Evolutionary conservation across 2,797 vertebrate genomes (phyloP).

Genomic region (Scolopax bukidnonensis): DNA sequence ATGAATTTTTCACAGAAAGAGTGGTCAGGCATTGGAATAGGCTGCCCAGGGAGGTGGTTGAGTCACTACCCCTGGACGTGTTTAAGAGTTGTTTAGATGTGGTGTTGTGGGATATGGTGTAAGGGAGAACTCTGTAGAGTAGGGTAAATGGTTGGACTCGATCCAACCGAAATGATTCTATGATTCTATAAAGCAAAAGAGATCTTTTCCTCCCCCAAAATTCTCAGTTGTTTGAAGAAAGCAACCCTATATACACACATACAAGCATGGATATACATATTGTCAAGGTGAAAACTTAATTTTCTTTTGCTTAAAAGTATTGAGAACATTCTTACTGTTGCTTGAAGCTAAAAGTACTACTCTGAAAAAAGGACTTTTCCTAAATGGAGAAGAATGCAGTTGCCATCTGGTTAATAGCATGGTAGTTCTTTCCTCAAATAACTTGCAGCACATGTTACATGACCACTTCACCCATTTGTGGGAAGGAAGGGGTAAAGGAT

Average conservation of each 20-base stretch:
- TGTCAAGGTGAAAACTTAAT: not conserved
- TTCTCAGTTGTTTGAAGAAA: not conserved
- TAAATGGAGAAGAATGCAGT: not conserved
- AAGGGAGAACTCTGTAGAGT: too few species aligned
- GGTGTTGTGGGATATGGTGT: too few species aligned
- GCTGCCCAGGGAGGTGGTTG: too few species aligned
- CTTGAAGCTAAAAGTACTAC: not conserved
- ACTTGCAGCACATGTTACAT: not conserved
- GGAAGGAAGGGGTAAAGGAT: not conserved
- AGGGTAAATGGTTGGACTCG: too few species aligned
- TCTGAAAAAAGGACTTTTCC: not conserved
- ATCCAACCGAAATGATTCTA: too few species aligned
- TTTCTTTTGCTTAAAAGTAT: not conserved
- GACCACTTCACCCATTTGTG: not conserved
- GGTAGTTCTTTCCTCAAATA: not conserved
- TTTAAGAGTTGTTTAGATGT: too few species aligned
- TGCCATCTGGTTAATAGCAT: not conserved
- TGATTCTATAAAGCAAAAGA: not conserved
- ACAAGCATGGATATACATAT: not conserved
- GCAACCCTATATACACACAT: rapidly evolving
- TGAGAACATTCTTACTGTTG: not conserved
- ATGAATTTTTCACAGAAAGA: too few species aligned
- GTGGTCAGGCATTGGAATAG: too few species aligned
- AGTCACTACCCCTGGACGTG: too few species aligned
- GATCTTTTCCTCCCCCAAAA: not conserved